Base-by-base conservation (phyloP, 2,888 invertebrate species). In the Sinohyriopsis cumingii region DNA sequence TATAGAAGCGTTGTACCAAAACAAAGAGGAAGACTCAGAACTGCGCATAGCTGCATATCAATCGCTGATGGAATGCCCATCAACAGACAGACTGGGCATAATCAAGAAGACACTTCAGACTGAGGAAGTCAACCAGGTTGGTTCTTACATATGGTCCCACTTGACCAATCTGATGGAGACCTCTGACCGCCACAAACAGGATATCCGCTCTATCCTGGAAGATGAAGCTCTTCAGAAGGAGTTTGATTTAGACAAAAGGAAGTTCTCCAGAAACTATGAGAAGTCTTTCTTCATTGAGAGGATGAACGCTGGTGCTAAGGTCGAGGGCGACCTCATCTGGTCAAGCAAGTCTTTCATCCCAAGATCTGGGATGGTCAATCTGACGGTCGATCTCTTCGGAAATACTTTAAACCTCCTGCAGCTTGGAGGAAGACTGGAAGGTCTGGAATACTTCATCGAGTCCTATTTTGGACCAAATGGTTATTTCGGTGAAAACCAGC, bases 81-180 rank as follows among this genome's bases (percentile, higher is more conserved):
- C 94, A 80, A 93, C 95, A 77, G 92, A 93, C 59, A 93, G 94
- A 0, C 92, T 98, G 0, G 91, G 93, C 68, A 93, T 93, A 67
- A 93, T 98, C 62, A 94, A 94, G 86, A 69, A 64, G 7, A 69
- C 77, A 0, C 79, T 88, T 55, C 76, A 80, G 65, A 76, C 67
- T 4, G 89, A 88, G 72, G 74, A 84, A 66, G 81, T 83, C 56
- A 87, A 88, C 76, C 97, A 98, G 93, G 96, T 98, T 24, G 96
- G 96, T 20, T 96, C 97, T 6, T 98, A 96, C 90, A 95, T 98
- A 9, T 97, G 96, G 96, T 96, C 96, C 67, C 97, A 98, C 90
- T 91, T 98, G 62, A 94, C 93, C 80, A 98, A 97, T 90, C 90
- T 97, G 57, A 94, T 95, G 73, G 94, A 95, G 82, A 96, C 96